These are phyloP conservation scores for Nomada flava DNA, from an alignment of 2,888 invertebrate species.

Conservation along the genomic window DNA sequence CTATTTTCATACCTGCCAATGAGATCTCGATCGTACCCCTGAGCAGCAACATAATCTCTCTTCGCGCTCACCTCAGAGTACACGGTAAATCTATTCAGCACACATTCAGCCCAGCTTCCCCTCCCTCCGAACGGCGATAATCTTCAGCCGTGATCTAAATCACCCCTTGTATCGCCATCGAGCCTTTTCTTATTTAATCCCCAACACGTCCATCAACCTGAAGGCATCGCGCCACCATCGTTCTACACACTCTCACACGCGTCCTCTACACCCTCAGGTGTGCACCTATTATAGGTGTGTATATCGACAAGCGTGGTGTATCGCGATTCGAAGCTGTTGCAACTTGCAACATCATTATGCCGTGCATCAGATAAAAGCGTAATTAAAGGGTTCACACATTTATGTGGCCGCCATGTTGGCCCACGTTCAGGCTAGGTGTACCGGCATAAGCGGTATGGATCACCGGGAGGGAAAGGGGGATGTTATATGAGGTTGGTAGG, in stretches of 20 bases:
- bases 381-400: conserved; percentile 78
- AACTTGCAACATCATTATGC: conserved; percentile 77
- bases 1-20: not conserved
- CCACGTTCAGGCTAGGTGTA: conserved; percentile 15
- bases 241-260: conserved; percentile 3
- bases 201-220: conserved; percentile 51
- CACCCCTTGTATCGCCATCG: conserved; percentile 34
- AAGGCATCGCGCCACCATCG: conserved; percentile 7
- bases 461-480: not conserved
- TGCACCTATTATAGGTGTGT: not conserved
- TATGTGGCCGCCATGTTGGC: conserved; percentile 58
- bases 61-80: conserved; percentile 11
- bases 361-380: conserved; percentile 79
- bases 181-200: conserved; percentile 57
- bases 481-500: too few species aligned
- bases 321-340: conserved; percentile 71
- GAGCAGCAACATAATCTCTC: conserved; percentile 24
- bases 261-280: not conserved
- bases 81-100: conserved; percentile 31
- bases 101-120: conserved; percentile 30
- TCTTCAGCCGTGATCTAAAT: conserved; percentile 46
- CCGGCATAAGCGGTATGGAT: not conserved
- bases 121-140: conserved; percentile 28
- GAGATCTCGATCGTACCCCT: not conserved
- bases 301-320: conserved; percentile 29